Evolutionary conservation across 2,888 invertebrate genomes (phyloP).

Genomic region (Xanthorhoe spadicearia): DNA sequence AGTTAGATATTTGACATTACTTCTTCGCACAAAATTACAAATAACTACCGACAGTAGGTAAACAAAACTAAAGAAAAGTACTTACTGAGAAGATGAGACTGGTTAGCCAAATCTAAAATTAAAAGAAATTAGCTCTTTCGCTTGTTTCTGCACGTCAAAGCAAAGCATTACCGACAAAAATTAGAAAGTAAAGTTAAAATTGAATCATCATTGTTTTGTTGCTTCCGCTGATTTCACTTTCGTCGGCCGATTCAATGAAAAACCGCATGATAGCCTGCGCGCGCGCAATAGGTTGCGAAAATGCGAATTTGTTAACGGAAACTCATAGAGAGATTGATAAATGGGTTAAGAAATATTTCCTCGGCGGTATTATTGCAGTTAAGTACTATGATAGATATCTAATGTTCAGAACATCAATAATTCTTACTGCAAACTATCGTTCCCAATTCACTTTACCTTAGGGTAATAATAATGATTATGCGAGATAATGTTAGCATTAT

Average conservation of each 20-base stretch:
- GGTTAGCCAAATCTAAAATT: too few species aligned
- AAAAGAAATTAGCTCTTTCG: background rate
- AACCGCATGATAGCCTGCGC: slow-evolving; percentile 34
- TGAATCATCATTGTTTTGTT: slow-evolving; percentile 42
- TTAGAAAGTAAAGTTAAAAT: slow-evolving; percentile 41
- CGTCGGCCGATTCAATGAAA: slow-evolving; percentile 38
- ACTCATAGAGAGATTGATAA: background rate
- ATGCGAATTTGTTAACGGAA: slow-evolving; percentile 1
- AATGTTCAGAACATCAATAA: too few species aligned
- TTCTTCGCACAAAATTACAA: too few species aligned
- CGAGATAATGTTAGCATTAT: too few species aligned
- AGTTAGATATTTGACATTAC: too few species aligned
- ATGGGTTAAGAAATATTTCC: background rate
- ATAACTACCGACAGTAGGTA: too few species aligned
- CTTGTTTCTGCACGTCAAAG: background rate
- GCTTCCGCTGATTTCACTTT: slow-evolving; percentile 48
- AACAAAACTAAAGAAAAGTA: too few species aligned
- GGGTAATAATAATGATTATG: too few species aligned
- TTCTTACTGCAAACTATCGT: too few species aligned
- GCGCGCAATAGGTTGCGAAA: slow-evolving; percentile 19
- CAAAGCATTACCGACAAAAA: slow-evolving; percentile 26
- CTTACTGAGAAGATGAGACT: too few species aligned
- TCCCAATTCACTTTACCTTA: too few species aligned
- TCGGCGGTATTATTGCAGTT: background rate
- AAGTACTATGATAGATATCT: too few species aligned